Conservation (phyloP, 2,888 invertebrate genomes). For the Pollenia griseotomentosa region DNA sequence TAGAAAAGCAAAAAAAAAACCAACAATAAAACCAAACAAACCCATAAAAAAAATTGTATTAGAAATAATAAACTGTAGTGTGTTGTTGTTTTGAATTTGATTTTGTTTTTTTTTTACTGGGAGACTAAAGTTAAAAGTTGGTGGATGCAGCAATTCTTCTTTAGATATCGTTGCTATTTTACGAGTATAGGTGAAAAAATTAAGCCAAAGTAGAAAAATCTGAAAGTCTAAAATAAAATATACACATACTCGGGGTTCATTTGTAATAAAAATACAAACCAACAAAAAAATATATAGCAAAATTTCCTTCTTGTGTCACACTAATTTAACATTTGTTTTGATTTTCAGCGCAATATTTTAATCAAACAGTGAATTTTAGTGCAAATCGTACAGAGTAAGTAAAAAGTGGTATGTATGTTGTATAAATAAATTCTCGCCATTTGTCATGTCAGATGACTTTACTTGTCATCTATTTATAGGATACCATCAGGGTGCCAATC, state of each 20-base stretch:
- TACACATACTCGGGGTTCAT: not conserved
- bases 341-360: no score
- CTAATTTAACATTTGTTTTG: no score
- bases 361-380: no score
- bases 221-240: conserved; percentile 9
- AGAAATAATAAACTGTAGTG: conserved; percentile 62
- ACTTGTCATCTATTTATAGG: no score
- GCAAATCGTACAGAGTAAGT: no score
- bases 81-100: conserved; percentile 74
- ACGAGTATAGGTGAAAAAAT: conserved; percentile 41
- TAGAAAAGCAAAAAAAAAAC: conserved; percentile 42
- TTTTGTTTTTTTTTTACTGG: conserved; percentile 73
- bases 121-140: conserved; percentile 64
- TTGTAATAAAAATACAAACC: no score
- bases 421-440: no score
- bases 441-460: no score
- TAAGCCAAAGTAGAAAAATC: conserved; percentile 19
- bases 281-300: no score
- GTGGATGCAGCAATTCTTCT: conserved; percentile 45
- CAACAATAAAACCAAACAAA: conserved; percentile 44
- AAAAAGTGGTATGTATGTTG: no score
- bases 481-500: no score
- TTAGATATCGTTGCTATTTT: conserved; percentile 48
- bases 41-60: conserved; percentile 45
- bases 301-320: no score